phyloP scores from a whole-genome alignment of 2,113 vertebrate genomes.

The Eclectus roratus region DNA sequence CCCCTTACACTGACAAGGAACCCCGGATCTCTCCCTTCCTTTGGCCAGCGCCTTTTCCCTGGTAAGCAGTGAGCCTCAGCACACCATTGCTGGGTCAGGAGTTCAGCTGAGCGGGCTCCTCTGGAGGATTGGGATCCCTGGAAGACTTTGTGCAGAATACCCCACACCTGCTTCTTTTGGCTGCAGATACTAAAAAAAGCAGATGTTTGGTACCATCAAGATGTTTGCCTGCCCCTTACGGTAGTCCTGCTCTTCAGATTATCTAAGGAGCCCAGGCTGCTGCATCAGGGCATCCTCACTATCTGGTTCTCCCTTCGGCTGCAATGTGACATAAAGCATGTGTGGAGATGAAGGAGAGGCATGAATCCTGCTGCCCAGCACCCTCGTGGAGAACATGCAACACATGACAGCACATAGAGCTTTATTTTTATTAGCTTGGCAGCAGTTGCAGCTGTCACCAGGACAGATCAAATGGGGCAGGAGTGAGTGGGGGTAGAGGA shows the following conservation, averaged over 20 bases:
- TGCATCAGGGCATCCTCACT: background rate
- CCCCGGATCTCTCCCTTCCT: background rate
- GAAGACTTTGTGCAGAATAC: fast-evolving
- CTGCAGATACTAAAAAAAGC: background rate
- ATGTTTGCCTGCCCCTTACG: fast-evolving
- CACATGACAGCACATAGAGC: background rate
- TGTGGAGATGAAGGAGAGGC: background rate
- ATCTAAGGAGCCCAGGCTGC: background rate
- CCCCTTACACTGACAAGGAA: fast-evolving
- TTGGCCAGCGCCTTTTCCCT: background rate
- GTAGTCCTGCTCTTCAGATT: background rate
- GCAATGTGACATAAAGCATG: background rate
- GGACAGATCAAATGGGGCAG: background rate
- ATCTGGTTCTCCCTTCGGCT: background rate
- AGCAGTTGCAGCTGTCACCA: background rate
- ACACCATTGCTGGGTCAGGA: fast-evolving
- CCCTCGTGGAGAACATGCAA: background rate
- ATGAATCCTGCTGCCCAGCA: background rate
- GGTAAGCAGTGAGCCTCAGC: background rate
- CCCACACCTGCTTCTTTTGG: background rate
- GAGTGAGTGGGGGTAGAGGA: background rate
- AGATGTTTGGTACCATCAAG: background rate
- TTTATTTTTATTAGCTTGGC: background rate
- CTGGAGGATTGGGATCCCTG: background rate
- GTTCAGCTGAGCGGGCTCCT: fast-evolving